Evolutionary conservation across 2,888 invertebrate genomes (phyloP).

Genomic region (Nemoura dubitans): DNA sequence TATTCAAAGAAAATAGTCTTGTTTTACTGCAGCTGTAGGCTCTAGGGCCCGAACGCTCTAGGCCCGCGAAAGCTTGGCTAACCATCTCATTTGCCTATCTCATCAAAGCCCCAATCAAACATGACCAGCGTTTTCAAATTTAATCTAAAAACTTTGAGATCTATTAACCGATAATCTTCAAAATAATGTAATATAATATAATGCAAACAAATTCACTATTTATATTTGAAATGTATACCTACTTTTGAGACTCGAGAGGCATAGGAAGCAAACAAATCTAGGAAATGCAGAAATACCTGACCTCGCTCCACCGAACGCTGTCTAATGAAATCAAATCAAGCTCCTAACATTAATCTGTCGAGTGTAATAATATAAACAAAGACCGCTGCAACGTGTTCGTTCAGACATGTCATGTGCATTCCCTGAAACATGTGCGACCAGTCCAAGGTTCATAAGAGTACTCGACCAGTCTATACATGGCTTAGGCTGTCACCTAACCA

Average conservation of each 20-base stretch:
- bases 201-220: constrained; percentile 30
- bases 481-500: too few relatives aligned
- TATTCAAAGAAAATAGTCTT: constrained; percentile 49
- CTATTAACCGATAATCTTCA: constrained; percentile 23
- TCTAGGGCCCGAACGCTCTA: neutral
- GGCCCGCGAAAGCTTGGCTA: neutral
- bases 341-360: neutral
- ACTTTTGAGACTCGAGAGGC: neutral
- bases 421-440: too few relatives aligned
- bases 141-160: constrained; percentile 12
- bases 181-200: constrained; percentile 21
- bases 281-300: constrained; percentile 7
- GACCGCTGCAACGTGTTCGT: too few relatives aligned
- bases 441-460: too few relatives aligned
- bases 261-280: neutral
- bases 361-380: neutral
- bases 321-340: neutral
- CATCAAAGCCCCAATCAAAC: constrained; percentile 12
- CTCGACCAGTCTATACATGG: too few relatives aligned
- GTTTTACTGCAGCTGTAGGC: neutral
- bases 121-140: constrained; percentile 7
- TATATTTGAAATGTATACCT: constrained; percentile 35
- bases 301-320: neutral
- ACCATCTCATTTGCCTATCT: neutral
- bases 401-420: too few relatives aligned